Conservation (phyloP, 2,113 vertebrate genomes). For the Thermophis baileyi region DNA sequence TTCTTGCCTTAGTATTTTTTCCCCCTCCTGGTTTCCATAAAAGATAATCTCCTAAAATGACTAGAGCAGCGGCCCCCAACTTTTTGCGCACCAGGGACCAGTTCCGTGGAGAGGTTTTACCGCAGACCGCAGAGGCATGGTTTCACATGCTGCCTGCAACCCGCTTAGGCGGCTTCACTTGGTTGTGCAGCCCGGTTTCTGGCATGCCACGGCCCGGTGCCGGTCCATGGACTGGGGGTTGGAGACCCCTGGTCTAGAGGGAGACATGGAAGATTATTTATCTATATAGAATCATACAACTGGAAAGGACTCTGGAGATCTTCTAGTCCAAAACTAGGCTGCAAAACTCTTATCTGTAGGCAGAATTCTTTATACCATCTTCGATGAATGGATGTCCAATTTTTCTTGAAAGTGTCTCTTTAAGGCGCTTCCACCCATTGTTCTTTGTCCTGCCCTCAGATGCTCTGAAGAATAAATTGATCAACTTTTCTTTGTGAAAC, state of each 20-base stretch:
- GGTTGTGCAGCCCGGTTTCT: not conserved
- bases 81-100: not conserved
- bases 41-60: not conserved
- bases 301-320: not conserved
- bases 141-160: no score
- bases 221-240: not conserved
- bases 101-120: not conserved
- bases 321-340: not conserved
- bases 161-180: not conserved
- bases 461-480: not conserved
- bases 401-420: not conserved
- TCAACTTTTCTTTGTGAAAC: not conserved
- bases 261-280: not conserved
- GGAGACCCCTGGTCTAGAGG: not conserved
- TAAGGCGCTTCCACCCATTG: not conserved
- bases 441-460: not conserved
- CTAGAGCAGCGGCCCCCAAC: not conserved
- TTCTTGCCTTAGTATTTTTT: not conserved
- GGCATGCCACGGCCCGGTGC: not conserved
- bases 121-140: not conserved
- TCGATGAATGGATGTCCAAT: not conserved
- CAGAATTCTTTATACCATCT: not conserved
- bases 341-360: no score
- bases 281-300: not conserved
- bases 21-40: not conserved